phyloP scores from a whole-genome alignment of 2,113 vertebrate genomes.

The Catharus bicknelli region DNA sequence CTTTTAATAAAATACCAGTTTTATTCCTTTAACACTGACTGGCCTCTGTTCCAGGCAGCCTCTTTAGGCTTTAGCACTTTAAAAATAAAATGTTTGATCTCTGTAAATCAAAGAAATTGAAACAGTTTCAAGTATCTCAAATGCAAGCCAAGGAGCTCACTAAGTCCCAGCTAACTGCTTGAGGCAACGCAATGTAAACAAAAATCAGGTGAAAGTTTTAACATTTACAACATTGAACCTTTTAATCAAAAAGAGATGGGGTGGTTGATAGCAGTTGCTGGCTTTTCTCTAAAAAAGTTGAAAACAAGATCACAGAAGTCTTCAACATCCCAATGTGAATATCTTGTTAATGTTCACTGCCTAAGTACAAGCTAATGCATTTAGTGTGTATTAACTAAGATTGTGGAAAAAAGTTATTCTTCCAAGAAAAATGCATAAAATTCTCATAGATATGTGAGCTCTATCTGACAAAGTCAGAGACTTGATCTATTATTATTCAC shows the following conservation, averaged over 20 bases:
- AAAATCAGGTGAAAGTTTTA: neutral
- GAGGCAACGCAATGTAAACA: neutral
- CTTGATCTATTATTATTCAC: neutral
- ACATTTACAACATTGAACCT: neutral
- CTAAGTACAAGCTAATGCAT: neutral
- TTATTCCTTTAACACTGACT: too few relatives aligned
- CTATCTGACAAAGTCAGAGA: neutral
- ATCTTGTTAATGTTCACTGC: neutral
- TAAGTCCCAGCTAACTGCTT: neutral
- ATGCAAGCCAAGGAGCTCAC: neutral
- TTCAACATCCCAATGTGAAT: neutral
- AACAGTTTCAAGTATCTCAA: neutral
- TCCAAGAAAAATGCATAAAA: neutral
- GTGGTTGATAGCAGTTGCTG: neutral
- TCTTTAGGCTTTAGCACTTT: neutral
- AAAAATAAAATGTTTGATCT: conserved; percentile 30
- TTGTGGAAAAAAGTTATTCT: neutral
- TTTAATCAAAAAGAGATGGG: neutral
- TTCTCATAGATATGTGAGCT: neutral
- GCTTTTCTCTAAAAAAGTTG: neutral
- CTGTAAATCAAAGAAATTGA: conserved; percentile 4
- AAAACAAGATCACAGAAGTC: neutral
- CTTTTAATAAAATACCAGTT: too few relatives aligned
- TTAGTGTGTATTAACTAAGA: neutral
- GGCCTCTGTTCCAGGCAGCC: too few relatives aligned